Evolutionary conservation across 2,797 vertebrate genomes (phyloP), one percentile per base, ranked within the genome.

Genomic region (Macropus fuliginosus): DNA sequence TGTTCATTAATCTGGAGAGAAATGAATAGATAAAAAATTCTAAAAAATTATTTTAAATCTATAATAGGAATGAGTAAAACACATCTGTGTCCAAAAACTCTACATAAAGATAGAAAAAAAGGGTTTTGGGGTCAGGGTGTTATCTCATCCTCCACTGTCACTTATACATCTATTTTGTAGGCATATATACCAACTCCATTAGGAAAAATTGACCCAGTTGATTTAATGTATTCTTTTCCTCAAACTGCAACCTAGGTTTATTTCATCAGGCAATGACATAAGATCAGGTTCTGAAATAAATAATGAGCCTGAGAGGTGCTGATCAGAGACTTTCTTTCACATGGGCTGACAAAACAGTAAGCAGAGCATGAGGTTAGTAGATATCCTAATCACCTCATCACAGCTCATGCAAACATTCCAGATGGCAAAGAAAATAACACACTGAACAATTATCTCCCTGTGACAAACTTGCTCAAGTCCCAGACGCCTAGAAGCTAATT

Each of bases 351-450:
- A 81, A 81, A 81, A 74, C 34, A 74, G 62, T 74, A 40, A 81
- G 52, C 54, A 54, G 28, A 52, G 16, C 89, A 13, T 54, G 52
- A 54, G 89, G 52, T 52, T 54, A 54, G 52, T 90, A 54, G 89
- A 52, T 90, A 54, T 13, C 89, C 46, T 54, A 54, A 90, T 90
- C 52, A 54, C 34, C 54, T 90, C 89, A 29, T 13, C 46, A 90
- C 52, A 90, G 89, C 46, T 54, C 52, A 54, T 90, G 89, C 54
- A 90, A 90, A 90, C 54, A 90, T 90, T 54, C 89, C 89, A 90
- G 89, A 90, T 90, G 89, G 89, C 89, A 90, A 90, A 90, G 50
- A 54, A 50, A 90, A 90, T 6, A 18, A 34, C 52, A 18, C 31
- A 28, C 52, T 90, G 89, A 54, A 12, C 89, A 52, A 54, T 90